These are phyloP conservation scores for Otolemur crassicaudatus DNA, from an alignment of 2,797 vertebrate genomes.

Conservation along the genomic window DNA sequence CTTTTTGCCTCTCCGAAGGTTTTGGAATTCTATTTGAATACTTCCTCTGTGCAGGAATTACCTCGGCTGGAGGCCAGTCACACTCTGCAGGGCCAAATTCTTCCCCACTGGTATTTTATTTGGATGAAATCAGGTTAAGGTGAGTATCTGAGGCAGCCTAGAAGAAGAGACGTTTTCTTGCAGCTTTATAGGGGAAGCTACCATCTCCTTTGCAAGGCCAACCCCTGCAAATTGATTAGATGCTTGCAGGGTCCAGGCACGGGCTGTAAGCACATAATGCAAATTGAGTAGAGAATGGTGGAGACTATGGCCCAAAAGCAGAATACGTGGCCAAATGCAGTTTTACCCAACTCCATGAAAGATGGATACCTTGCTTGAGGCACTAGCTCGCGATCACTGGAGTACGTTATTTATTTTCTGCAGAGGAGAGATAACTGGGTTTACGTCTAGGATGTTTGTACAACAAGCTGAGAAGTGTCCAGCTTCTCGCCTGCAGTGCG, in stretches of 20 bases:
- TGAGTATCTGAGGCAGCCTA: background rate
- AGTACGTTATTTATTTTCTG: background rate
- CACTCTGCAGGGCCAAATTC: background rate
- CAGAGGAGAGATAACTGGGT: background rate
- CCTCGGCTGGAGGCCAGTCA: background rate
- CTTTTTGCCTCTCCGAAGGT: background rate
- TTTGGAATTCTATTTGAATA: background rate
- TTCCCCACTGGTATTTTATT: background rate
- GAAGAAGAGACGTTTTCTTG: background rate
- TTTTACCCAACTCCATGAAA: background rate
- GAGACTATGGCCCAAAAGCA: background rate
- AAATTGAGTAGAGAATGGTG: background rate
- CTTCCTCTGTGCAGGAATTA: background rate
- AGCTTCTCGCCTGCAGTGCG: background rate
- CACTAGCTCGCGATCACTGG: background rate
- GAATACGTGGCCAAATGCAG: background rate
- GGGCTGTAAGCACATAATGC: background rate
- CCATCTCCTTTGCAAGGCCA: background rate
- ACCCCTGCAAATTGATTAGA: background rate
- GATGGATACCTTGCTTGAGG: background rate
- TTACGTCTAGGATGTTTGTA: background rate
- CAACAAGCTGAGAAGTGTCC: background rate
- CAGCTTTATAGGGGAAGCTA: background rate
- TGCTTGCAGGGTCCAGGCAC: background rate
- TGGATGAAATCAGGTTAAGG: background rate